Percentiles rank a stretch among this genome's conserved stretches.
Evolutionary conservation across 2,113 vertebrate species (phyloP).

Genomic region (Malaclemys terrapin): DNA sequence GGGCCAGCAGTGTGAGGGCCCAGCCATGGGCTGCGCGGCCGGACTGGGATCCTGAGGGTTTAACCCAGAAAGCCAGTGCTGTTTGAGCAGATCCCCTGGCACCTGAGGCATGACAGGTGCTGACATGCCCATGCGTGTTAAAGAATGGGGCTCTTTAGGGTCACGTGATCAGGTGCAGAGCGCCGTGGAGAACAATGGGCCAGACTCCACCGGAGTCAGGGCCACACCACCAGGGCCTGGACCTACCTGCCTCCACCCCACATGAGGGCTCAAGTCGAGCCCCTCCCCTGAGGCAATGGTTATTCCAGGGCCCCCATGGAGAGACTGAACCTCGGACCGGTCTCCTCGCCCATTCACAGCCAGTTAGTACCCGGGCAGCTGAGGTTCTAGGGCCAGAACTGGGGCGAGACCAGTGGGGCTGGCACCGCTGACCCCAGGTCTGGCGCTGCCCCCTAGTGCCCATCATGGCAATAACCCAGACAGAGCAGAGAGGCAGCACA

Average conservation of each 20-base stretch:
- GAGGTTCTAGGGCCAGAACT: no score
- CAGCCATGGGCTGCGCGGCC: neutral
- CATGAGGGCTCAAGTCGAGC: no score
- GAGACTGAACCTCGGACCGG: neutral
- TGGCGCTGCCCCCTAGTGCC: accelerated
- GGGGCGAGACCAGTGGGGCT: accelerated
- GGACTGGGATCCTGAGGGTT: neutral
- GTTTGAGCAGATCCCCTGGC: neutral
- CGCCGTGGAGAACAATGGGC: no score
- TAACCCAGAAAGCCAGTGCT: neutral
- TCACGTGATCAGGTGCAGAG: neutral
- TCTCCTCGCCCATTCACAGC: neutral
- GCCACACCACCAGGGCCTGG: no score
- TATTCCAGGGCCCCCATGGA: neutral
- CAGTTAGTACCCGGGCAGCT: no score
- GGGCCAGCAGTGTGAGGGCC: neutral
- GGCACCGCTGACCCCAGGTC: neutral
- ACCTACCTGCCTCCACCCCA: neutral
- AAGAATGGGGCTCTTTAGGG: neutral
- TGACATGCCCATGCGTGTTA: neutral
- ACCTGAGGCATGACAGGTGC: neutral
- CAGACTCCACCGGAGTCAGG: neutral
- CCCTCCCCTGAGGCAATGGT: no score
- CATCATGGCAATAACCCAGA: neutral
- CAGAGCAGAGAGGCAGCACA: neutral